Percentiles rank a stretch among this genome's conserved stretches.
phyloP scores from a whole-genome alignment of 2,888 invertebrate species.

The Sinopyrophorus schimmeli region DNA sequence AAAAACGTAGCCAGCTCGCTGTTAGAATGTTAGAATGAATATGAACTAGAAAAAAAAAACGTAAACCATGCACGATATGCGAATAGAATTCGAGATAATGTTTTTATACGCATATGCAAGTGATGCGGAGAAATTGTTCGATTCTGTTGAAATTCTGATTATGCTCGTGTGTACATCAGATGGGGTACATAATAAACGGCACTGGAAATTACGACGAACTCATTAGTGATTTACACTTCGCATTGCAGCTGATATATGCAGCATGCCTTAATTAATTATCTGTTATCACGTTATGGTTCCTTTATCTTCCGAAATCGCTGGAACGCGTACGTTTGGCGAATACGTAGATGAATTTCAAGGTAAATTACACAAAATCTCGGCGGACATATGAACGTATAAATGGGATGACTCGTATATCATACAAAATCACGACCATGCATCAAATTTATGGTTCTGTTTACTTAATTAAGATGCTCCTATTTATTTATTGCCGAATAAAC shows the following conservation, averaged over 20 bases:
- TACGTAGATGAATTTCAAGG: slow-evolving; percentile 1
- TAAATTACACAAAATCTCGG: slow-evolving; percentile 1
- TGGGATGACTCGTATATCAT: neutral
- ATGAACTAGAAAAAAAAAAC: too few species aligned
- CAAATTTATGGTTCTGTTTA: slow-evolving; percentile 16
- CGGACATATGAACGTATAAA: neutral
- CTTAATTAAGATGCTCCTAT: slow-evolving; percentile 7
- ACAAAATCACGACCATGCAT: neutral
- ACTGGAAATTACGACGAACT: slow-evolving; percentile 33
- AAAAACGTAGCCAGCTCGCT: too few species aligned
- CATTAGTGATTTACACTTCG: slow-evolving; percentile 37
- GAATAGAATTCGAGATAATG: slow-evolving; percentile 1
- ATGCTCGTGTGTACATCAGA: slow-evolving; percentile 23
- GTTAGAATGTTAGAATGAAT: too few species aligned
- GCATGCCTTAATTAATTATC: slow-evolving; percentile 33
- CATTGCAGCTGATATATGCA: slow-evolving; percentile 36
- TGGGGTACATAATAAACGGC: slow-evolving; percentile 35
- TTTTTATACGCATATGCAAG: slow-evolving; percentile 11
- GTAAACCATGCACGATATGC: too few species aligned
- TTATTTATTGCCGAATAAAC: slow-evolving; percentile 1
- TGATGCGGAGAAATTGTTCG: slow-evolving; percentile 15
- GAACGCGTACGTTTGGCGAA: neutral
- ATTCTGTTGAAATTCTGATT: slow-evolving; percentile 12
- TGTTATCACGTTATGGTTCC: slow-evolving; percentile 26
- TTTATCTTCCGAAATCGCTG: slow-evolving; percentile 21